phyloP scores from a whole-genome alignment of 1,140 invertebrate species.

The Glossosoma conforme region DNA sequence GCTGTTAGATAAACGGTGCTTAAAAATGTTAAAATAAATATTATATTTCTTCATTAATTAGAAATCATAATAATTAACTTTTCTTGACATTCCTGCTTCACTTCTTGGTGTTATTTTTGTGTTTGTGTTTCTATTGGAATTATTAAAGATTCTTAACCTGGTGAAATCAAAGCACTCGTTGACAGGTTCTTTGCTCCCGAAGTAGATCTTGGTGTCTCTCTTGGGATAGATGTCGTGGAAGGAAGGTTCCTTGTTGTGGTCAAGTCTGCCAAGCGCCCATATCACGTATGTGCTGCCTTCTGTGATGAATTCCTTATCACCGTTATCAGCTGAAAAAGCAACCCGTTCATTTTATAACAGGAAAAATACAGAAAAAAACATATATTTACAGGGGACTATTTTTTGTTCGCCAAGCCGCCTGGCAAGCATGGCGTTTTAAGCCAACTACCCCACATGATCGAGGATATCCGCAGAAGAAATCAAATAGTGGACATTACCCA shows the following conservation, averaged over 20 bases:
- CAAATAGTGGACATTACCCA: too few species aligned
- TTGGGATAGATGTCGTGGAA: slow-evolving; percentile 81
- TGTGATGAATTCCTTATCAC: slow-evolving; percentile 70
- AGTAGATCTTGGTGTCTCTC: slow-evolving; percentile 59
- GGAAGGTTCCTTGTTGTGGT: slow-evolving; percentile 71
- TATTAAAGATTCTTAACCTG: slow-evolving; percentile 31
- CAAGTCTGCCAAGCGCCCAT: slow-evolving; percentile 81
- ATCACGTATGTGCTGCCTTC: slow-evolving; percentile 65
- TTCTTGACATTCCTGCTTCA: too few species aligned
- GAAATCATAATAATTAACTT: too few species aligned
- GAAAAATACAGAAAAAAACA: slow-evolving; percentile 6
- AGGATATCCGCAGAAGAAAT: too few species aligned
- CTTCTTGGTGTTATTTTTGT: neutral
- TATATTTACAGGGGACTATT: slow-evolving; percentile 7
- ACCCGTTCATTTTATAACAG: slow-evolving; percentile 6
- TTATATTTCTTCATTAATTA: too few species aligned
- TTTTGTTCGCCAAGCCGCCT: too few species aligned
- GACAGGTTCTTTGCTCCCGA: slow-evolving; percentile 58
- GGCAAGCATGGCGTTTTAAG: too few species aligned
- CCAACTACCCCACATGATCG: too few species aligned
- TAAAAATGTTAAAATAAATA: too few species aligned
- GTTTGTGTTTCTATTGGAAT: neutral
- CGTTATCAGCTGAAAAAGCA: slow-evolving; percentile 58
- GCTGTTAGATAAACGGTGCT: too few species aligned
- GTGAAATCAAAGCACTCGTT: slow-evolving; percentile 70